phyloP scores from a whole-genome alignment of 2,113 vertebrate genomes.

The Perccottus glenii region DNA sequence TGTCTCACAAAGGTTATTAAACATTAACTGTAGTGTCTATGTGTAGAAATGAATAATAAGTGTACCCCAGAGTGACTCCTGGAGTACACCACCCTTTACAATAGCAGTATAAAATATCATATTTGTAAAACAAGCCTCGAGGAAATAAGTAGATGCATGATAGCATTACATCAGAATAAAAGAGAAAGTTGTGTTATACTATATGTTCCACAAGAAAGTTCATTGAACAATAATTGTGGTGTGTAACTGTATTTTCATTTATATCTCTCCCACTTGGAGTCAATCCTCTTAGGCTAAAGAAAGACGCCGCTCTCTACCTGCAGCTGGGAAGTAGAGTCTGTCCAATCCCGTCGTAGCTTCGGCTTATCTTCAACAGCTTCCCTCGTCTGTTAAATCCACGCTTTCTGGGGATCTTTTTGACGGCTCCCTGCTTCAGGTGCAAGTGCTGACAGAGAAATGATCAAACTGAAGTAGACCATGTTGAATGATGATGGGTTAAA shows the following conservation, averaged over 20 bases:
- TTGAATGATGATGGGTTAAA: neutral
- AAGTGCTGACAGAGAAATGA: slow-evolving; percentile 3
- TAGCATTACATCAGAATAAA: neutral
- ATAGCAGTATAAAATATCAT: too few species aligned
- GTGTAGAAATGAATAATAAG: too few species aligned
- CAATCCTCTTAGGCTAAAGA: slow-evolving; percentile 1
- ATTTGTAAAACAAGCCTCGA: too few species aligned
- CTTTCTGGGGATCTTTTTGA: slow-evolving; percentile 5
- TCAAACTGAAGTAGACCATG: neutral
- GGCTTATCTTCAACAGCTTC: neutral
- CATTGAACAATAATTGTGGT: neutral
- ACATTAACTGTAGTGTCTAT: too few species aligned
- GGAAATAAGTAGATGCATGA: too few species aligned
- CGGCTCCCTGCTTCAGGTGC: neutral
- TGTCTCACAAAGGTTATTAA: too few species aligned
- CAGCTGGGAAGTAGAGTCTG: neutral
- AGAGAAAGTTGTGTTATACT: too few species aligned
- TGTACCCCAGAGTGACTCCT: too few species aligned
- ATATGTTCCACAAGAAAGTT: neutral
- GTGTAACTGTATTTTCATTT: neutral
- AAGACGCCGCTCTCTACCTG: neutral
- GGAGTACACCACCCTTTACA: too few species aligned
- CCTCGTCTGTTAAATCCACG: neutral
- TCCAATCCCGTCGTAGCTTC: slow-evolving; percentile 25
- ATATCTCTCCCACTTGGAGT: neutral